Percentiles rank a stretch among this genome's conserved stretches.
These are phyloP conservation scores for Rhabdomys pumilio DNA, from an alignment of 2,797 vertebrate genomes.

Conservation along the genomic window DNA sequence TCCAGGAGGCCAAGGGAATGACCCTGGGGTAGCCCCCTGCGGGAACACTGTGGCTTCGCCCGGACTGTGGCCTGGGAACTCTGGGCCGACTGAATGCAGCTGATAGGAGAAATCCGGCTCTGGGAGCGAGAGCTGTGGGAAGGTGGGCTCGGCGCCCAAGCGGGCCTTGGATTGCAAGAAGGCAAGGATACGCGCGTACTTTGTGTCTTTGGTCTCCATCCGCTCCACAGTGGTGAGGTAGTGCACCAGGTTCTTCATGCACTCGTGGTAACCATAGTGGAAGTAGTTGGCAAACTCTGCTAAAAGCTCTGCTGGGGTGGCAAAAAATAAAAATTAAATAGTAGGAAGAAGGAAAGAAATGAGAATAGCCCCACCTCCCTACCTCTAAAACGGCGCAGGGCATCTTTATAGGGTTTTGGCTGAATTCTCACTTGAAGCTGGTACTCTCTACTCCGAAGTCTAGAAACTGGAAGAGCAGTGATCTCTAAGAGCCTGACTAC, in stretches of 20 bases:
- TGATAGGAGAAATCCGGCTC: conserved; percentile 95
- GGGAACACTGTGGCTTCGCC: conserved; percentile 92
- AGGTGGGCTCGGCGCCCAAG: conserved; percentile 93
- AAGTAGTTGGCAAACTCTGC: conserved; percentile 99
- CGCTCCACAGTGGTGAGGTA: conserved; percentile 98
- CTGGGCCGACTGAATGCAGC: conserved; percentile 91
- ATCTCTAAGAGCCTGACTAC: not conserved
- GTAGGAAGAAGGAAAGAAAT: not conserved
- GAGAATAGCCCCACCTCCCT: not conserved
- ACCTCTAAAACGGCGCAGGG: not conserved
- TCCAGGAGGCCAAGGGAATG: conserved; percentile 93
- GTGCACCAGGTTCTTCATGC: conserved; percentile 99
- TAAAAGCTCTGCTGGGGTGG: conserved; percentile 93
- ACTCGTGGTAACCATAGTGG: conserved; percentile 98
- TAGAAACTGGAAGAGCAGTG: not conserved
- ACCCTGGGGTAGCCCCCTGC: conserved; percentile 90
- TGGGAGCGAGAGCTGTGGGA: conserved; percentile 91
- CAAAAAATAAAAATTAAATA: not conserved
- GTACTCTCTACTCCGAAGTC: not conserved
- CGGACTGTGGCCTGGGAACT: conserved; percentile 92
- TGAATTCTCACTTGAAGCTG: not conserved
- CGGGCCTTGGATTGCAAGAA: conserved; percentile 98
- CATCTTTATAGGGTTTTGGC: not conserved
- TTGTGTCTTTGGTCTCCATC: conserved; percentile 98
- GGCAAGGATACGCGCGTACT: conserved; percentile 98